Percentiles rank a stretch among this genome's conserved stretches.
These are phyloP conservation scores for Zaprionus obscuricornis DNA, from an alignment of 2,888 invertebrate species.

Conservation along the genomic window DNA sequence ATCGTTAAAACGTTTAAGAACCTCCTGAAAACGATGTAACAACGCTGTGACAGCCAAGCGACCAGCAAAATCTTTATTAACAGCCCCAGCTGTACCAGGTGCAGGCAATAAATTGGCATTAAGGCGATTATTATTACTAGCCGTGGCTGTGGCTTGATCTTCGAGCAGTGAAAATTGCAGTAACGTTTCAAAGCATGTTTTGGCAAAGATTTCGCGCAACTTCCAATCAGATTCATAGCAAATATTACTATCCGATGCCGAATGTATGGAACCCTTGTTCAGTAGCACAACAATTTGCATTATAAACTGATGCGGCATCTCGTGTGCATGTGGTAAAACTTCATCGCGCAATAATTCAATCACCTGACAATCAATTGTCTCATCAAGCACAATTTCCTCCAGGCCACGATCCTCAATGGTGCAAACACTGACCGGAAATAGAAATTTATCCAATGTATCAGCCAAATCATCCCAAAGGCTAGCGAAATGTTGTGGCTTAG, in stretches of 20 bases:
- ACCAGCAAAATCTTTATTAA: conserved; percentile 86
- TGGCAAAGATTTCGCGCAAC: conserved; percentile 96
- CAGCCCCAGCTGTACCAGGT: conserved; percentile 48
- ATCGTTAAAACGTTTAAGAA: conserved; percentile 93
- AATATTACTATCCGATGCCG: conserved; percentile 87
- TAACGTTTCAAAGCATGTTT: conserved; percentile 97
- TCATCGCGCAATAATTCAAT: conserved; percentile 92
- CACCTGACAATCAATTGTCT: conserved; percentile 92
- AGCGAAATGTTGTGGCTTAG: conserved; percentile 88
- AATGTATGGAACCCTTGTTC: conserved; percentile 93
- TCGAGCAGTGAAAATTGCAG: conserved; percentile 95
- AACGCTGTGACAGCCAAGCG: conserved; percentile 95
- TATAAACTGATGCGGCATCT: conserved; percentile 92
- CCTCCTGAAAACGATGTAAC: conserved; percentile 95
- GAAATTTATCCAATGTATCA: conserved; percentile 93
- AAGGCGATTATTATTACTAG: conserved; percentile 84
- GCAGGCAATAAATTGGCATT: conserved; percentile 67
- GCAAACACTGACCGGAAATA: conserved; percentile 90
- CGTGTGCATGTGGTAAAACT: conserved; percentile 90
- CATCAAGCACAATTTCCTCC: conserved; percentile 87
- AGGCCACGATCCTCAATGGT: conserved; percentile 85
- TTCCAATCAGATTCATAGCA: conserved; percentile 91
- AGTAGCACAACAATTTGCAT: conserved; percentile 92
- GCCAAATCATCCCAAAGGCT: conserved; percentile 95
- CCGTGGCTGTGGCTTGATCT: conserved; percentile 83